Evolutionary conservation across 1,140 invertebrate species (phyloP), one percentile per base, ranked within the genome.

Genomic region (Micrasema minimum): DNA sequence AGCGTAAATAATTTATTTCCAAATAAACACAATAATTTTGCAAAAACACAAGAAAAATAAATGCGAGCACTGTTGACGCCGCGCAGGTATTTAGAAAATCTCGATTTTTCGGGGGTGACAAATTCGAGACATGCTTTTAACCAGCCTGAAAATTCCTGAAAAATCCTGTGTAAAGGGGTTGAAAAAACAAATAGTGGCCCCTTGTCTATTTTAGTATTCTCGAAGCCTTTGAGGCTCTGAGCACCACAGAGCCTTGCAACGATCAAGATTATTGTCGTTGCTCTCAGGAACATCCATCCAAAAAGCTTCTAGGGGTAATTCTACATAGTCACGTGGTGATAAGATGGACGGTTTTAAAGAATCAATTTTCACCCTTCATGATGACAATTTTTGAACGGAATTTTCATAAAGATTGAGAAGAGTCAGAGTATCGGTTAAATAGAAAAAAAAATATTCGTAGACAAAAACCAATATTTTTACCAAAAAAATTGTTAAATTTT

Each of bases 131-230:
- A 31, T 31, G 26, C 7, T 31, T 31, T 31, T 31, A 31, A 31
- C 26, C 26, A 31, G 3, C 26, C 26, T 31, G 26, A 31, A 31
- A 31, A 31, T 31, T 31, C 26, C 26, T 7, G 41, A 26, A 53
- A 53, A 53, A 53, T 53, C 50, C 18, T 20, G 23, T 31, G 18
- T 22, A 38, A n/a, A 59, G 35, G 55, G 55, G 55, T 59, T 37
- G 55, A 41, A 20, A 14, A 59, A 59, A 20, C 20, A 59, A 59
- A 59, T 31, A 59, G 12, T 31, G 14, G 35, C 55, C 55, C 55
- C 55, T 53, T 38, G 55, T 59, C 55, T 59, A 38, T 59, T 59
- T n/a, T 59, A 59, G 55, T 59, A 59, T 59, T 59, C 55, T 31
- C 16, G 55, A 16, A 41, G 55, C 55, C 55, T 38, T 22, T 11